Evolutionary conservation across 1,140 invertebrate species (phyloP), one percentile per base, ranked within the genome.

Genomic region (Drosophila obscura): DNA sequence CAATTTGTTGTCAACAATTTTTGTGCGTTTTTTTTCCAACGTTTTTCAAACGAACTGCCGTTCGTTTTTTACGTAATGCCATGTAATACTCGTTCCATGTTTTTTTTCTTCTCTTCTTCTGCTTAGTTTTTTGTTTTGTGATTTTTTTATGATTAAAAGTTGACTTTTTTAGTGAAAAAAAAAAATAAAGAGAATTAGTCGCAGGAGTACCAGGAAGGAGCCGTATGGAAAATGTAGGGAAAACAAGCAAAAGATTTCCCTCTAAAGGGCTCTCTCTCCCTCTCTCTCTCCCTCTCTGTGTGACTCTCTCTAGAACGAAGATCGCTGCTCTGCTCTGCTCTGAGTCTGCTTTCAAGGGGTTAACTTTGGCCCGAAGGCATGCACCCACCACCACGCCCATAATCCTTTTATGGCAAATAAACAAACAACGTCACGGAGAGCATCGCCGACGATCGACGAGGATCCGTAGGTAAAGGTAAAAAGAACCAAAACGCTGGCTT

Each of bases 391-490:
- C 69, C 66, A 88, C 82, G 76, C 80, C 77, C 85, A 84, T 88
- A 88, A 88, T 88, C 84, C 84, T 88, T 88, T 88, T 88, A 89
- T 88, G 84, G 80, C 84, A 84, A 89, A 88, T 65, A 88, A 88
- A 88, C 84, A 88, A 89, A 88, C 83, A 83, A 35, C 60, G 79
- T 74, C 80, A 83, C 80, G 75, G 78, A 52, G 41, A 26, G 48
- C 26, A 46, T 13, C 49, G 24, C 22, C 35, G 50, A 2, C 49
- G 19, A 49, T 5, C 46, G 43, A 46, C 13, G 24, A 59, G 48
- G 41, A 60, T 28, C 16, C 19, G 43, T 76, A 75, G 80, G 80
- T 83, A 83, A 83, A 75, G 80, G 80, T 83, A 83, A 83, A 83
- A 83, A 83, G 80, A 52, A 45, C 43, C 73, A 45, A 57, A 57